Conservation (phyloP, 1,140 invertebrate genomes). For the Portunus trituberculatus region DNA sequence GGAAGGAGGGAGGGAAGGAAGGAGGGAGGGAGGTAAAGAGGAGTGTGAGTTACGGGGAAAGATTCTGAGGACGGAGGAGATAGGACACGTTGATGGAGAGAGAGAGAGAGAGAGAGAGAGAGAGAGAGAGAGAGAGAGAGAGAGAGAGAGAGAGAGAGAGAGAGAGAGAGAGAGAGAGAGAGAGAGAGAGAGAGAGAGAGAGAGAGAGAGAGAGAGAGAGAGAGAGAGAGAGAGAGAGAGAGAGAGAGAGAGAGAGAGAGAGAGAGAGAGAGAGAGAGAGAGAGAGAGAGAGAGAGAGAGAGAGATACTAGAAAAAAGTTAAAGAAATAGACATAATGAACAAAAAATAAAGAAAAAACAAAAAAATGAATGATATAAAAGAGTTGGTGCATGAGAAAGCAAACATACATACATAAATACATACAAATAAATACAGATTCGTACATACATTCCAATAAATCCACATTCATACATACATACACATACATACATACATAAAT, state of each 20-base stretch:
- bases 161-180: background rate
- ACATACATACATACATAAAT: conserved; percentile 41
- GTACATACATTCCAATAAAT: conserved; percentile 30
- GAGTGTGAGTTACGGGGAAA: background rate
- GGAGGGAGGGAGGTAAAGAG: conserved; percentile 5
- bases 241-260: conserved; percentile 17
- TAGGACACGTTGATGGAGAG: background rate
- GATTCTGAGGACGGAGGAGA: background rate
- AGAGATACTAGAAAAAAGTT: conserved; percentile 35
- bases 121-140: background rate
- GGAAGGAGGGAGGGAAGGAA: background rate
- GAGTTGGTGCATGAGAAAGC: background rate
- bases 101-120: conserved; percentile 27
- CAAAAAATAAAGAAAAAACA: background rate
- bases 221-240: background rate
- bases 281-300: conserved; percentile 38
- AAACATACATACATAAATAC: conserved; percentile 57
- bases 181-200: background rate
- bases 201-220: background rate
- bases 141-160: conserved; percentile 2
- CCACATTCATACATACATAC: conserved; percentile 51
- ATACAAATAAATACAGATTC: conserved; percentile 57
- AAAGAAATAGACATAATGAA: background rate
- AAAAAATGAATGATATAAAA: background rate
- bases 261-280: conserved; percentile 26